Evolutionary conservation across 2,888 invertebrate genomes (phyloP).

Genomic region (Cataglyphis cursor): DNA sequence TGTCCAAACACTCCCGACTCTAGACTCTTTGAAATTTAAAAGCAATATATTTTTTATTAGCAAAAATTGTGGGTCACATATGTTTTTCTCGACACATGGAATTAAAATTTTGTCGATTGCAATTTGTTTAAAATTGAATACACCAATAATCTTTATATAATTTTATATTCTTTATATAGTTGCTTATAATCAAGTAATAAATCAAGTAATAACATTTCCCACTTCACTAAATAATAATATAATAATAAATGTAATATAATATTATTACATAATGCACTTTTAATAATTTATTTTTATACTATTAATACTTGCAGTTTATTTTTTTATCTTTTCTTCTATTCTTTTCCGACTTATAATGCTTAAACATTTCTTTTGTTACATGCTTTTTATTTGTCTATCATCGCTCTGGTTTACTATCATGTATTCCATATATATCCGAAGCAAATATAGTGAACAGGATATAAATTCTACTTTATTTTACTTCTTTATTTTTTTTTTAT

Average conservation of each 20-base stretch:
- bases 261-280: neutral
- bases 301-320: neutral
- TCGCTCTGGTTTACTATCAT: neutral
- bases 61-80: neutral
- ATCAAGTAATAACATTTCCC: neutral
- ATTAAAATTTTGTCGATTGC: neutral
- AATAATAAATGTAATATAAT: conserved; percentile 3
- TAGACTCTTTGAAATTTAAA: neutral
- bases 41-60: neutral
- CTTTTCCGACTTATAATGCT: neutral
- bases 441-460: conserved; percentile 23
- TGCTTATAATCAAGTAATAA: neutral
- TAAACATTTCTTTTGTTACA: neutral
- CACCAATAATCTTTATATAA: neutral
- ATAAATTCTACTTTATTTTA: conserved; percentile 33
- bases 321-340: neutral
- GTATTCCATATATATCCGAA: neutral
- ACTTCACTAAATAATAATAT: neutral
- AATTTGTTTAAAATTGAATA: neutral
- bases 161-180: neutral
- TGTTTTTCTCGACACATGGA: neutral
- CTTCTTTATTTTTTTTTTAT: conserved; percentile 5
- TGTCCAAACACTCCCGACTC: neutral
- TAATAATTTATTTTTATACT: conserved; percentile 7
- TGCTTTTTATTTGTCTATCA: neutral